Conservation (phyloP, 2,797 vertebrate species). For the Threskiornis aethiopicus region DNA sequence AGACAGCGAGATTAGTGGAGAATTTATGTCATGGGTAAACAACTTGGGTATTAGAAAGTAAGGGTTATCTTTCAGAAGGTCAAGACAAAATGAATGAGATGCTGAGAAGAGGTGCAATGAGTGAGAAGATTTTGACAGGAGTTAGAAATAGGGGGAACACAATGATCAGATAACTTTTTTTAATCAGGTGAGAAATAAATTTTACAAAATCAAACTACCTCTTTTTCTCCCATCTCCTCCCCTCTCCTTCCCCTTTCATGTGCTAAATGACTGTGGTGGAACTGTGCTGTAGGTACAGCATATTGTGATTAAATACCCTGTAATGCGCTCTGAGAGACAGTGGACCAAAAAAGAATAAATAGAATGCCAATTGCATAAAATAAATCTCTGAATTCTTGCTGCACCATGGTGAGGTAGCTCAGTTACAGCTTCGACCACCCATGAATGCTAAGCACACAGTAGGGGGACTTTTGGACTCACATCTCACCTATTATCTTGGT, state of each 20-base stretch:
- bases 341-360: conserved; percentile 32
- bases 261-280: not conserved
- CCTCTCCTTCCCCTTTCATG: not conserved
- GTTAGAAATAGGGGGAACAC: not conserved
- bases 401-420: conserved; percentile 38
- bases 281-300: conserved; percentile 49
- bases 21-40: not conserved
- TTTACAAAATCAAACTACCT: not conserved
- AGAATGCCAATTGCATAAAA: conserved; percentile 56
- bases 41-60: not conserved
- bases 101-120: not conserved
- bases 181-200: not conserved
- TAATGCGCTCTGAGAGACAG: not conserved
- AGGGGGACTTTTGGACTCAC: conserved; percentile 42
- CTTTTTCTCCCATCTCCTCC: not conserved
- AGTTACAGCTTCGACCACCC: conserved; percentile 41
- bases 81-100: not conserved
- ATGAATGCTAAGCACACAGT: conserved; percentile 28
- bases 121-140: not conserved
- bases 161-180: not conserved
- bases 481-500: conserved; percentile 40
- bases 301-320: conserved; percentile 36
- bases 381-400: conserved; percentile 61
- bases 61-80: not conserved
- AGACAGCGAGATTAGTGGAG: not conserved